A percentile compares a stretch with the other conserved stretches of the same genome.
phyloP scores from a whole-genome alignment of 2,888 invertebrate species.

The Nemotelus nigrinus region DNA sequence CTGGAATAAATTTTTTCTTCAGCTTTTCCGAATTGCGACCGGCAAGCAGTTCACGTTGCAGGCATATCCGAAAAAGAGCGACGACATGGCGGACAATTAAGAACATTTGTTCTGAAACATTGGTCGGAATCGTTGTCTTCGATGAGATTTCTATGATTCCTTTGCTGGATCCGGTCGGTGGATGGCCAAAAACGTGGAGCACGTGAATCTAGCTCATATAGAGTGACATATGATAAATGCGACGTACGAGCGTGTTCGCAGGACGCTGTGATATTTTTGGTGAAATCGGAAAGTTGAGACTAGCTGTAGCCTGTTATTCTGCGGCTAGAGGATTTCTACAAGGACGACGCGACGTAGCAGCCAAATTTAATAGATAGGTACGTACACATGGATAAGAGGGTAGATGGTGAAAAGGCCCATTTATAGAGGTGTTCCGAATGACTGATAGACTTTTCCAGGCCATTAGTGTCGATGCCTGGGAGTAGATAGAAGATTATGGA shows the following conservation, averaged over 20 bases:
- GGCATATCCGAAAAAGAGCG: conserved; percentile 21
- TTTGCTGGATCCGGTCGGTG: neutral
- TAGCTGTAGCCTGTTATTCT: neutral
- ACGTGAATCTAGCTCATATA: neutral
- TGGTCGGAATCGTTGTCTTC: conserved; percentile 4
- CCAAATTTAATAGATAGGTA: neutral
- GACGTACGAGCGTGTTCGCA: neutral
- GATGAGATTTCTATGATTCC: conserved; percentile 19
- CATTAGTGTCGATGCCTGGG: conserved; percentile 33
- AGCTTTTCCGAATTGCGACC: neutral
- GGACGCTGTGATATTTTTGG: neutral
- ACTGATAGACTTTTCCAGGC: conserved; percentile 42
- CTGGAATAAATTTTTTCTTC: neutral
- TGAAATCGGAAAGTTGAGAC: neutral
- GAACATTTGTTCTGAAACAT: conserved; percentile 35
- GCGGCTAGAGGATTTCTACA: neutral
- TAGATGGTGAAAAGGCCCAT: conserved; percentile 21
- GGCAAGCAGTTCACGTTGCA: neutral
- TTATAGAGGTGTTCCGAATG: conserved; percentile 42
- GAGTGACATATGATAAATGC: neutral
- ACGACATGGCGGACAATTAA: conserved; percentile 34
- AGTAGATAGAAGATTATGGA: conserved; percentile 2
- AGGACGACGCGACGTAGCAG: neutral
- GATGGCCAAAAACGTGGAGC: neutral
- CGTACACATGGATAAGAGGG: neutral